Base-by-base conservation (phyloP, 2,888 invertebrate genomes). In the Globia sparganii region DNA sequence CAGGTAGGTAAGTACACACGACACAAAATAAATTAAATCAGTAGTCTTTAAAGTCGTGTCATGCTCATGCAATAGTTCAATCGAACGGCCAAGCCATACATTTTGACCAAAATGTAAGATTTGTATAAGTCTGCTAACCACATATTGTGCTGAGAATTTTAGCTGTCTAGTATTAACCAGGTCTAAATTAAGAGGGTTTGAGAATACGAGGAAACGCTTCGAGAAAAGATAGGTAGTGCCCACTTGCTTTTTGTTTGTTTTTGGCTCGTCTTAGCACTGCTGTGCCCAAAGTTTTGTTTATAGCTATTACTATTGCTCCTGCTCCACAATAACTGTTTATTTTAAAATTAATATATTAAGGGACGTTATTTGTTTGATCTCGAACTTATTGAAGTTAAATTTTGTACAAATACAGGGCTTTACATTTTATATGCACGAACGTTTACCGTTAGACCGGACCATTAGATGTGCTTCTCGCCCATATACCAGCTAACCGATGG, bases 401-500 rank as follows among this genome's bases (percentile, higher is more conserved):
- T 43, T 1, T 21, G 8, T 13, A 21, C 21, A 28, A 21, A 43
- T n/a, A n/a, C n/a, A 21, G 40, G 37, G 1, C 13, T 43, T 66
- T 25, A 67, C 2, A 25, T 46, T 46, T 15, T 5, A 49, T 25
- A 37, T 21, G 15, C 18, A n/a, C 11, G 13, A 56, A 18, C 18
- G 0, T 56, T 62, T 49, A 49, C 78, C 69, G 61, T 78, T 75
- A 59, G 2, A 13, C 5, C 3, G 2, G 34, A 18, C 73, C 53
- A 62, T 67, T 78, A 70, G 21, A 72, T 15, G 15, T 37, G 72
- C 37, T 68, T 82, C n/a, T 15, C 2, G 5, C 5, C 34, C 15
- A 79, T 79, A 58, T 80, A 83, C 69, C 28, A 66, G 83, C 78
- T 78, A 85, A 81, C 84, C 72, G 70, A 78, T 37, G 68, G 76